Percentiles rank a stretch among this genome's conserved stretches.
Conservation (phyloP, 1,140 invertebrate genomes). For the Sarcophaga peregrina region DNA sequence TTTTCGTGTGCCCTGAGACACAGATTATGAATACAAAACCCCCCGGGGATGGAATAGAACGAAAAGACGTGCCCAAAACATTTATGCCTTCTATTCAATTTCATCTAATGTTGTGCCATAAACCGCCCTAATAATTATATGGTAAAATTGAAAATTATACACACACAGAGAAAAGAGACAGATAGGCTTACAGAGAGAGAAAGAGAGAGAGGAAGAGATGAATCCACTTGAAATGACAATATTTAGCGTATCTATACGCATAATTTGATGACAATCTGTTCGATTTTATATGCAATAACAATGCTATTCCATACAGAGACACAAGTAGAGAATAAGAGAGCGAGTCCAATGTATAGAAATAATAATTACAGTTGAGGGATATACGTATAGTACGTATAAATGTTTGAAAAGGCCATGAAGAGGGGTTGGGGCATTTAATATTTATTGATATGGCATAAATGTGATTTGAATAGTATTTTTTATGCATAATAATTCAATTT, state of each 20-base stretch:
- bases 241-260: constrained; percentile 40
- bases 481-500: background rate
- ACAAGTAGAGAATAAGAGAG: background rate
- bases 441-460: constrained; percentile 13
- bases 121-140: constrained; percentile 41
- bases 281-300: constrained; percentile 15
- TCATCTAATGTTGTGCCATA: background rate
- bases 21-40: constrained; percentile 19
- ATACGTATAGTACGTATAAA: no score
- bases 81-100: background rate
- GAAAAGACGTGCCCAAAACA: constrained; percentile 13
- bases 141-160: constrained; percentile 32
- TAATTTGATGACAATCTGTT: constrained; percentile 41
- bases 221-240: constrained; percentile 23
- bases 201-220: background rate
- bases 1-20: background rate
- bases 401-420: background rate
- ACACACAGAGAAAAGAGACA: no score
- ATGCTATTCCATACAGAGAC: background rate
- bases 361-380: background rate
- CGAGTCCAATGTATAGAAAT: background rate
- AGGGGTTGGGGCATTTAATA: background rate
- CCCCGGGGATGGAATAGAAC: background rate
- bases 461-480: constrained; percentile 30
- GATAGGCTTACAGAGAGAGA: no score